Percentiles rank a stretch among this genome's conserved stretches.
These are phyloP conservation scores for Herpailurus yagouaroundi DNA, from an alignment of 2,113 vertebrate genomes.

Conservation along the genomic window DNA sequence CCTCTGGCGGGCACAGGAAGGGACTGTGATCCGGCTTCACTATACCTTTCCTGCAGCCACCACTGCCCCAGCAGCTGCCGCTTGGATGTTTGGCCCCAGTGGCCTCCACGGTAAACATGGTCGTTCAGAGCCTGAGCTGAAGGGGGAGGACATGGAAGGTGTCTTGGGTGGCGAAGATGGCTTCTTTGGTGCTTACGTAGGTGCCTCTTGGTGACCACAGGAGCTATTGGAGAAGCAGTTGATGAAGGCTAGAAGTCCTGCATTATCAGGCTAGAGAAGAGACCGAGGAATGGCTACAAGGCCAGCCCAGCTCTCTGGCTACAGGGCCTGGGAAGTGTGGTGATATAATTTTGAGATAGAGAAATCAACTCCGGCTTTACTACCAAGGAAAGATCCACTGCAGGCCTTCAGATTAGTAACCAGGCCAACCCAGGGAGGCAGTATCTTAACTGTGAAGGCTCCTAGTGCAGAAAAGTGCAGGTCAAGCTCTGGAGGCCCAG, in stretches of 20 bases:
- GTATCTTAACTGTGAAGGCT: background rate
- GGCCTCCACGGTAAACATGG: background rate
- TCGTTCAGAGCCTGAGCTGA: background rate
- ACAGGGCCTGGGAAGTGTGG: background rate
- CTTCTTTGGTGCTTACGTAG: background rate
- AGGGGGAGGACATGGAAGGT: background rate
- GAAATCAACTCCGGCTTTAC: background rate
- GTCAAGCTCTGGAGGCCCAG: background rate
- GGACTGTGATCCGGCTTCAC: background rate
- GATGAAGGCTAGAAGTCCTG: background rate
- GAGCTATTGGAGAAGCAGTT: background rate
- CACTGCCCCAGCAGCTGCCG: background rate
- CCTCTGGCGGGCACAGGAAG: background rate
- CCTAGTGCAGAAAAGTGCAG: background rate
- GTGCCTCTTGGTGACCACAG: background rate
- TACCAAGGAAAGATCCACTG: background rate
- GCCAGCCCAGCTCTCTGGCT: background rate
- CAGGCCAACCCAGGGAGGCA: background rate
- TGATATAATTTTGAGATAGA: background rate
- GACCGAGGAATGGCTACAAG: background rate
- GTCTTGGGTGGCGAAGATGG: background rate
- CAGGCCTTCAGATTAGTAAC: background rate
- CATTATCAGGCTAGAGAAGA: background rate
- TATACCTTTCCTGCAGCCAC: background rate
- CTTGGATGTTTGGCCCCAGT: background rate